Evolutionary conservation across 2,797 vertebrate species (phyloP).

Genomic region (Urophycis tenuis): DNA sequence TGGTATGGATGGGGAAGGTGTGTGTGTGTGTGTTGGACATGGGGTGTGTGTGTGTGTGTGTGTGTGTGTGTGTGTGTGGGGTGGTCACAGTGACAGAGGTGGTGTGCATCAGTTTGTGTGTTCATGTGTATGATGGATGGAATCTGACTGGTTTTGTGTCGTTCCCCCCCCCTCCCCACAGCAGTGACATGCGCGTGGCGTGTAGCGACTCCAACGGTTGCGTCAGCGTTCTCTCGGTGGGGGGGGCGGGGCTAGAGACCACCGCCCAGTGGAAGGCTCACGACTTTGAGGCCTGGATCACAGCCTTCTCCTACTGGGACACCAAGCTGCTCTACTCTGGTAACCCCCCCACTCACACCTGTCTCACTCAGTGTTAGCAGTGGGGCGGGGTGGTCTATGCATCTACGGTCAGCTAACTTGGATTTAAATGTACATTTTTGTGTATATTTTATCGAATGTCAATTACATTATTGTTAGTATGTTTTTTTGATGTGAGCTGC

Average conservation of each 20-base stretch:
- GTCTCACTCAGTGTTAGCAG: neutral
- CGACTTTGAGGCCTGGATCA: constrained; percentile 90
- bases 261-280: constrained; percentile 86
- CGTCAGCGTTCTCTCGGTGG: constrained; percentile 72
- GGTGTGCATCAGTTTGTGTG: neutral
- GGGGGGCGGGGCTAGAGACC: constrained; percentile 58
- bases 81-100: no score
- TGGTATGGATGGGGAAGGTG: no score
- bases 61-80: no score
- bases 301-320: constrained; percentile 96
- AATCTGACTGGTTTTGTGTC: neutral
- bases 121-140: neutral
- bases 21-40: neutral
- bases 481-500: no score
- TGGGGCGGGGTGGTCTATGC: neutral
- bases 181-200: constrained; percentile 73
- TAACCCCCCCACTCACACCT: constrained; percentile 40
- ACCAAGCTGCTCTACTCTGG: constrained; percentile 84
- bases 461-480: no score
- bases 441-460: no score
- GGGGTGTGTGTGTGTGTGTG: no score
- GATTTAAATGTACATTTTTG: neutral
- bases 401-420: neutral
- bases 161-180: constrained; percentile 31
- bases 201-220: constrained; percentile 89